Evolutionary conservation across 2,113 vertebrate species (phyloP), one percentile per base, ranked within the genome.

Genomic region (Cinclus mexicanus): DNA sequence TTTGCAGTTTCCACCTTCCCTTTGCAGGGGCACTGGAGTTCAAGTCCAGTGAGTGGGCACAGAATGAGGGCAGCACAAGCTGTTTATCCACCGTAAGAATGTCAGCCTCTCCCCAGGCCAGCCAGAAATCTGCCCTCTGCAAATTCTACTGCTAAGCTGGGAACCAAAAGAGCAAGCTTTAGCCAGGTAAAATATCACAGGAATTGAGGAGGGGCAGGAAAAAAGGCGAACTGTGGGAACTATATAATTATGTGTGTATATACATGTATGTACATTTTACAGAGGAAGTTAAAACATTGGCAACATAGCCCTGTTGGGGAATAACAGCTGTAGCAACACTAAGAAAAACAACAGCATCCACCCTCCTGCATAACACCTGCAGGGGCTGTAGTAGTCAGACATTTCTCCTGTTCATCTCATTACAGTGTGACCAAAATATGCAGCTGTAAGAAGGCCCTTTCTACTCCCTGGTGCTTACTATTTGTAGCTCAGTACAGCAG

Each of bases 311-410:
- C 28, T 60, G 31, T 31, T 33, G 60, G 69, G 65, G 60, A 89
- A 21, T 24, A 94, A 56, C 91, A 94, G 91, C 91, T 91, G 74
- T 79, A 92, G 87, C 77, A 95, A 83, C 83, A 94, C n/a, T 21
- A 17, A 53, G 53, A 70, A 59, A 90, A 95, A 91, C 29, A 92
- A 68, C 35, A 70, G 72, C 91, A 94, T 50, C 26, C 72, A 87
- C 55, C 52, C 69, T 81, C 57, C 56, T 59, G 80, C 41, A 20
- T 25, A 83, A 35, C 72, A 87, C 76, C 77, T 87, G 80, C 47
- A 14, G 37, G 75, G 56, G 93, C 79, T 33, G 69, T 79, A 90
- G 75, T 64, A 89, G n/a, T 91, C 77, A 92, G 80, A 56, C 31
- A 21, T 42, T 83, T 84, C 80, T 85, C 60, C 60, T 89, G 52